Conservation (phyloP, 2,888 invertebrate genomes). For the Atethmia centrago region DNA sequence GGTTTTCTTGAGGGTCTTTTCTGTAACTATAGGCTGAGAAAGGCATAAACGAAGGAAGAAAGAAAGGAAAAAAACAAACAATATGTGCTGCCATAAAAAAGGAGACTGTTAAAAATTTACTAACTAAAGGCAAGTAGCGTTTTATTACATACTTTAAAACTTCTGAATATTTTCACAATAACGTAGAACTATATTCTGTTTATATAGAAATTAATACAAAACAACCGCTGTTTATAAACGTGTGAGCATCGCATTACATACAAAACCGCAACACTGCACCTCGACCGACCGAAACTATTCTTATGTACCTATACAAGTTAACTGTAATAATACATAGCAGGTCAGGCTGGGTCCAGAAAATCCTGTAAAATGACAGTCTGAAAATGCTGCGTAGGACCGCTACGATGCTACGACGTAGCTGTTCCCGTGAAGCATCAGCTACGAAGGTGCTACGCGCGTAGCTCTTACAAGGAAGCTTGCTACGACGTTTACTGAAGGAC, state of each 20-base stretch:
- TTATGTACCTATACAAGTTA: constrained; percentile 2
- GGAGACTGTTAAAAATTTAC: no score
- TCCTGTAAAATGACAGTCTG: neutral
- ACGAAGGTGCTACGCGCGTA: constrained; percentile 47
- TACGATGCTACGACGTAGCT: constrained; percentile 46
- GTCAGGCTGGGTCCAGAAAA: constrained; percentile 7
- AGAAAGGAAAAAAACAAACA: neutral
- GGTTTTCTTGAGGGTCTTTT: neutral
- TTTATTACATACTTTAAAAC: neutral
- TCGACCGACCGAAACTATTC: constrained; percentile 23
- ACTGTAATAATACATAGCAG: neutral
- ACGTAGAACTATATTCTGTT: neutral
- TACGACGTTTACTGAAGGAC: neutral
- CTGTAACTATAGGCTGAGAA: neutral
- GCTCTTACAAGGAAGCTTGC: neutral
- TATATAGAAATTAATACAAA: neutral
- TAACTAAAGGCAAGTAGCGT: neutral
- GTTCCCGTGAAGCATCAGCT: constrained; percentile 33
- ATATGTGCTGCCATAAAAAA: no score
- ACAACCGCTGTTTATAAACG: constrained; percentile 16
- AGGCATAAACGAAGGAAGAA: no score
- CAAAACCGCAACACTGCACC: constrained; percentile 53
- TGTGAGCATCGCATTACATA: constrained; percentile 45
- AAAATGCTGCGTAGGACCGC: constrained; percentile 26
- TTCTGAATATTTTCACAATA: neutral